Evolutionary conservation across 2,888 invertebrate species (phyloP), one percentile per base, ranked within the genome.

Genomic region (Hydrotaea diabolus): DNA sequence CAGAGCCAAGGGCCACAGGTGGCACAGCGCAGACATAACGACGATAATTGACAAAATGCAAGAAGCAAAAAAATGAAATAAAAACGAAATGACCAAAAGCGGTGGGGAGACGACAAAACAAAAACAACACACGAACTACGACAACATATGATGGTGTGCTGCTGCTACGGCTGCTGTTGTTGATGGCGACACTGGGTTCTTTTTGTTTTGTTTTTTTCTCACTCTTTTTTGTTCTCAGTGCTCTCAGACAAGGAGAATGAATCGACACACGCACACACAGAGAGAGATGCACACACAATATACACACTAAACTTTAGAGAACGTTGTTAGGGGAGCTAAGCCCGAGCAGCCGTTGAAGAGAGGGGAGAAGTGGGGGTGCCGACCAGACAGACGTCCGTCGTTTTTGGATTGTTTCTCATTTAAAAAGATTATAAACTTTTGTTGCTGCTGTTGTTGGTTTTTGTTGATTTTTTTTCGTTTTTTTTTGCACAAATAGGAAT

Each of bases 121-220:
- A 78, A 23, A 62, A 43, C 43, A 69, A 74, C 36, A 69, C 11
- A 77, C 62, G 39, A 80, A 77, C 83, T 83, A 80, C 83, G 74
- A 77, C 83, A 83, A 83, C 80, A 84, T n/a, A n/a, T n/a, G n/a
- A n/a, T n/a, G n/a, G n/a, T n/a, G n/a, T n/a, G n/a, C n/a, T n/a
- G n/a, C n/a, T n/a, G n/a, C n/a, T n/a, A 77, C 80, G 64, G 80
- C 39, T 64, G 82, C 43, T 72, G 46, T 43, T 69, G 82, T 21
- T 46, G 78, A 78, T 78, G 17, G 31, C 31, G 49, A 23, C 19
- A 17, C 13, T 49, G n/a, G 1, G n/a, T n/a, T 49, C 9, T 43
- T 43, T 9, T 15, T 43, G 3, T 43, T 9, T 9, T 15, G 43
- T 7, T n/a, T 17, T n/a, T 53, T n/a, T 53, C 23, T 19, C 23